phyloP scores from a whole-genome alignment of 2,113 vertebrate species.

The Strix aluco region DNA sequence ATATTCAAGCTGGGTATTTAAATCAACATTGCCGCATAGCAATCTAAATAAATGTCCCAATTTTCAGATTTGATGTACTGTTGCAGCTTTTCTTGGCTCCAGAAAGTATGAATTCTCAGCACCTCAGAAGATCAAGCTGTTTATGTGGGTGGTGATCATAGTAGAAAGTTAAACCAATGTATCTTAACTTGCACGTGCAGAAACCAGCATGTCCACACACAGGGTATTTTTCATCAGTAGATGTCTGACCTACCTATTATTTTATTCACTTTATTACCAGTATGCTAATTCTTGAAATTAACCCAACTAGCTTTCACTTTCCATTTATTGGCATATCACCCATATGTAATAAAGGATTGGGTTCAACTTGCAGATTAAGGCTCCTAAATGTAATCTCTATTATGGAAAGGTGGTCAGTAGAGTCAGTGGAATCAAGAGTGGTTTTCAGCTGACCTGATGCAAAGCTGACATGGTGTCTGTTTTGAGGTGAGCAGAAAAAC shows the following conservation, averaged over 20 bases:
- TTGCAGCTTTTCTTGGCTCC: constrained; percentile 26
- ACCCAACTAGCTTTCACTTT: not conserved
- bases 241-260: not conserved
- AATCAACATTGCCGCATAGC: not conserved
- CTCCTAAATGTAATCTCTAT: not conserved
- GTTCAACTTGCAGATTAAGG: not conserved
- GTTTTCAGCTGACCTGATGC: not conserved
- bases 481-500: not conserved
- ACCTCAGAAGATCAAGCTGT: constrained; percentile 42
- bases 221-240: not conserved
- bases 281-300: not conserved
- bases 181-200: not conserved
- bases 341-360: not conserved
- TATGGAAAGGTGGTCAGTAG: not conserved
- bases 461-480: not conserved
- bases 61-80: constrained; percentile 3
- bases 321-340: not conserved
- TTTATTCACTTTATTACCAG: not conserved
- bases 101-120: constrained; percentile 23
- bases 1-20: constrained; percentile 17
- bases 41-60: constrained; percentile 25
- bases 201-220: not conserved
- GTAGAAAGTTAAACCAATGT: constrained; percentile 6
- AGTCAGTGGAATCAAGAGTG: not conserved
- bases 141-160: constrained; percentile 26